A percentile compares a stretch with the other conserved stretches of the same genome.
phyloP scores from a whole-genome alignment of 2,797 vertebrate species.

The Chanos chanos region DNA sequence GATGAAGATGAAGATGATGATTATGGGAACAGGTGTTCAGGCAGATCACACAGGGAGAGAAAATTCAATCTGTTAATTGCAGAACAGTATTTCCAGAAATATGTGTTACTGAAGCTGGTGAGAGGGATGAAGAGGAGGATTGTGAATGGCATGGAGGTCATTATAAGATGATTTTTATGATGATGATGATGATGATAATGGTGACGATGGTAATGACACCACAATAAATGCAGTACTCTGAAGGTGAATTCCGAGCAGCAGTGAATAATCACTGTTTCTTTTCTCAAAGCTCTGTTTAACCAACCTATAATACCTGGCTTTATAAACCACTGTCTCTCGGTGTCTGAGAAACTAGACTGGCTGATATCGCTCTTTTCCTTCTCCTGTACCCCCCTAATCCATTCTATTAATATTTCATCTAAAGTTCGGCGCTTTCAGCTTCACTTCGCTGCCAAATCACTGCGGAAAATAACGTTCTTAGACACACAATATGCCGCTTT shows the following conservation, averaged over 20 bases:
- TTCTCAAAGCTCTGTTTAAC: no score
- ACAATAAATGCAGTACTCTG: no score
- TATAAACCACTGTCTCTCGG: no score
- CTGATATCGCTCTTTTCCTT: slow-evolving; percentile 58
- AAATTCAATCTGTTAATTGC: no score
- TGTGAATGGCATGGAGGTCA: background rate
- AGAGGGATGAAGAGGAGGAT: slow-evolving; percentile 3
- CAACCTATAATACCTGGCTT: no score
- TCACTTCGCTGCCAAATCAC: slow-evolving; percentile 70
- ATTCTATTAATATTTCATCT: slow-evolving; percentile 70
- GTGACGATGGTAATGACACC: background rate
- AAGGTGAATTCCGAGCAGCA: background rate
- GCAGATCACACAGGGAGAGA: background rate
- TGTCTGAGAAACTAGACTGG: slow-evolving; percentile 53
- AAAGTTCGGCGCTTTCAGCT: slow-evolving; percentile 69
- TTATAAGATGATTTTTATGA: background rate
- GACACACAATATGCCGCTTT: slow-evolving; percentile 53
- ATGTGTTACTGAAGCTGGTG: no score
- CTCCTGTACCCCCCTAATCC: slow-evolving; percentile 60
- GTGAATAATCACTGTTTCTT: no score
- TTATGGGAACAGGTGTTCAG: background rate
- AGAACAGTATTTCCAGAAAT: no score
- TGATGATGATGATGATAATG: slow-evolving; percentile 5
- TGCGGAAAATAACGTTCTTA: slow-evolving; percentile 59
- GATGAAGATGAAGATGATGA: background rate